These are phyloP conservation scores for Drosophila orosa DNA, from an alignment of 1,140 invertebrate genomes.

Conservation along the genomic window DNA sequence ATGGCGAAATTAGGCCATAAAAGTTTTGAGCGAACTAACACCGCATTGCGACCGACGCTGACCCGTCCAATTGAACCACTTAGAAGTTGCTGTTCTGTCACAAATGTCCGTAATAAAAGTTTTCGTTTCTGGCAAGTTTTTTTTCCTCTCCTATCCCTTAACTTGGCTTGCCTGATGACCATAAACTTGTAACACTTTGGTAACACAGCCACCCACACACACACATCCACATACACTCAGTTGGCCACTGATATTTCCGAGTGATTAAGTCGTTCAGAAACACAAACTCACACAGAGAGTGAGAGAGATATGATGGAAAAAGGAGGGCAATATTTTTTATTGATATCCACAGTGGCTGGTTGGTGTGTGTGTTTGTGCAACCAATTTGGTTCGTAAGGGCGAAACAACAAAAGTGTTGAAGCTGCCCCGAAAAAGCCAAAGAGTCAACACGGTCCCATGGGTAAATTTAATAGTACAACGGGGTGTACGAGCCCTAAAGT, in stretches of 20 bases:
- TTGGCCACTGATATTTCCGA: slow-evolving; percentile 46
- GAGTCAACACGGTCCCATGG: slow-evolving; percentile 69
- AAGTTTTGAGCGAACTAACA: slow-evolving; percentile 40
- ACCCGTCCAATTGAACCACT: slow-evolving; percentile 39
- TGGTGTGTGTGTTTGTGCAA: slow-evolving; percentile 32
- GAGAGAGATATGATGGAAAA: slow-evolving; percentile 42
- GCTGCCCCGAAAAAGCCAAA: slow-evolving; percentile 46
- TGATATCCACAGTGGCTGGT: slow-evolving; percentile 55
- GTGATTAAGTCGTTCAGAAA: slow-evolving; percentile 67
- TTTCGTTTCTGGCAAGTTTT: slow-evolving; percentile 40
- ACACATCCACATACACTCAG: slow-evolving; percentile 15
- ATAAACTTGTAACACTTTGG: slow-evolving; percentile 58
- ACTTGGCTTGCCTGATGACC: slow-evolving; percentile 37
- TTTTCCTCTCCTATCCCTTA: background rate
- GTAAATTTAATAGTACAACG: slow-evolving; percentile 71
- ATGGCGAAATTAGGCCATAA: slow-evolving; percentile 46
- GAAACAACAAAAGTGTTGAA: slow-evolving; percentile 59
- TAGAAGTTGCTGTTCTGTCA: slow-evolving; percentile 49
- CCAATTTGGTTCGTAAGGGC: slow-evolving; percentile 45
- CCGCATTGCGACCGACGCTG: slow-evolving; percentile 35
- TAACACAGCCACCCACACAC: slow-evolving; percentile 9
- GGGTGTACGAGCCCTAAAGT: slow-evolving; percentile 53
- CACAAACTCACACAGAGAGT: slow-evolving; percentile 6
- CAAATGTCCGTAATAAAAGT: slow-evolving; percentile 57
- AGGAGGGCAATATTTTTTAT: slow-evolving; percentile 43